Evolutionary conservation across 2,888 invertebrate species (phyloP).

Genomic region (Caenorhabditis wallacei): DNA sequence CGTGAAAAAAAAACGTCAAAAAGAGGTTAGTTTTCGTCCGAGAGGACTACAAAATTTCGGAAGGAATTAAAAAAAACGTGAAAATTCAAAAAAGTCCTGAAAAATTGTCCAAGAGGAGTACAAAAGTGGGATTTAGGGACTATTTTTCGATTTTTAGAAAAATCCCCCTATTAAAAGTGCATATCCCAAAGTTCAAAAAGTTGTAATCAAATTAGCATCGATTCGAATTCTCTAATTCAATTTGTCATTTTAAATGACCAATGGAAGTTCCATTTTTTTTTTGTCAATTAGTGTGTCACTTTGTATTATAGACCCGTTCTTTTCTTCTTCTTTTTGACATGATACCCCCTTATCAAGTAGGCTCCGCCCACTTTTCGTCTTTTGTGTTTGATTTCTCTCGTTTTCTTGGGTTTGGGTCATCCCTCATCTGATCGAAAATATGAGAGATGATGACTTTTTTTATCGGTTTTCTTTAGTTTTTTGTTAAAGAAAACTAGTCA

Average conservation of each 20-base stretch:
- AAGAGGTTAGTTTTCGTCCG: too few relatives aligned
- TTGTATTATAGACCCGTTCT: constrained; percentile 62
- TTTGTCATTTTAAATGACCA: constrained; percentile 14
- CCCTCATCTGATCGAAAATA: not conserved
- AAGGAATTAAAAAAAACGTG: too few relatives aligned
- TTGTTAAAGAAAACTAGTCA: too few relatives aligned
- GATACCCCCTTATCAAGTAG: constrained; percentile 10
- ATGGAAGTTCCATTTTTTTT: constrained; percentile 43
- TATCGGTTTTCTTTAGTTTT: too few relatives aligned
- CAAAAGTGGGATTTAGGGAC: not conserved
- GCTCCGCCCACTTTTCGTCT: constrained; percentile 22
- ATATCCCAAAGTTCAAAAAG: not conserved
- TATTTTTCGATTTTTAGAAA: too few relatives aligned
- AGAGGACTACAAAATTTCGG: too few relatives aligned
- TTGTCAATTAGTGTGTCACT: constrained; percentile 49
- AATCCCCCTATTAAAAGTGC: not conserved
- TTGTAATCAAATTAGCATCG: constrained; percentile 11
- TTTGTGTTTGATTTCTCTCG: constrained; percentile 1
- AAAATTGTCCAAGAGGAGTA: not conserved
- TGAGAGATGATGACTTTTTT: too few relatives aligned
- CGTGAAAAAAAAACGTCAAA: too few relatives aligned
- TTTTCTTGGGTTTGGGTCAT: constrained; percentile 4
- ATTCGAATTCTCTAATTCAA: not conserved
- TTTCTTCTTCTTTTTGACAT: constrained; percentile 2
- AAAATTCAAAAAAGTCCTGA: not conserved